phyloP scores from a whole-genome alignment of 2,113 vertebrate genomes.

The Entomyzon cyanotis region DNA sequence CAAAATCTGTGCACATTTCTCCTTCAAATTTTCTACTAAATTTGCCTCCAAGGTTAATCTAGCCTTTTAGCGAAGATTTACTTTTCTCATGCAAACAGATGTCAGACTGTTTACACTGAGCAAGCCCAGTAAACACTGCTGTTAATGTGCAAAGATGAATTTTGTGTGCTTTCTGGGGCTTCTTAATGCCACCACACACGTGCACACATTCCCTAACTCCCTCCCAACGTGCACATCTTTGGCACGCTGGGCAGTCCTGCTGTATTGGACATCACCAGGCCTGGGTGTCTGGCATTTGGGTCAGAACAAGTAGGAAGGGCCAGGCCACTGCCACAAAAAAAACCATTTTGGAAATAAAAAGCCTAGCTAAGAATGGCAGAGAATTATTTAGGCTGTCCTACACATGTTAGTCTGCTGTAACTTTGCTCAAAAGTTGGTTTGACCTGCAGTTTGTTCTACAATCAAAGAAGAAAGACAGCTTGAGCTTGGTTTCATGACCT shows the following conservation, averaged over 20 bases:
- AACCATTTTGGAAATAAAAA: not conserved
- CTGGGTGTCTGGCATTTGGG: not conserved
- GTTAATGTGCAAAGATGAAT: conserved; percentile 5
- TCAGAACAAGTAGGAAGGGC: not conserved
- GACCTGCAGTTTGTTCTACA: not conserved
- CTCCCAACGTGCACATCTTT: not conserved
- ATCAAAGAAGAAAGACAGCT: not conserved
- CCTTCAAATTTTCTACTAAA: conserved; percentile 23
- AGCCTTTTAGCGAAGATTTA: conserved; percentile 46
- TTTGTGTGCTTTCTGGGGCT: not conserved
- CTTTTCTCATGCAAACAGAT: conserved; percentile 49
- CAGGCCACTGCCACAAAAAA: not conserved
- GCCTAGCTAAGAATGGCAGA: not conserved
- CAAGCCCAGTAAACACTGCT: not conserved
- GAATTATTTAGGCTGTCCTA: not conserved
- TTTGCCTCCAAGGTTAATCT: conserved; percentile 36
- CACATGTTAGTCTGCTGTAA: not conserved
- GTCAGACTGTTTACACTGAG: conserved; percentile 36
- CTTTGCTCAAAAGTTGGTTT: not conserved
- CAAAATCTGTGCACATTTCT: conserved; percentile 1
- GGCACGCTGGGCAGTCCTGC: not conserved
- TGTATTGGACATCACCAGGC: fast-evolving
- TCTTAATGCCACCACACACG: not conserved
- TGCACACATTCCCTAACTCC: not conserved
- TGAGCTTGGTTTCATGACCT: not conserved